phyloP scores from a whole-genome alignment of 2,797 vertebrate species.

The Dermochelys coriacea region DNA sequence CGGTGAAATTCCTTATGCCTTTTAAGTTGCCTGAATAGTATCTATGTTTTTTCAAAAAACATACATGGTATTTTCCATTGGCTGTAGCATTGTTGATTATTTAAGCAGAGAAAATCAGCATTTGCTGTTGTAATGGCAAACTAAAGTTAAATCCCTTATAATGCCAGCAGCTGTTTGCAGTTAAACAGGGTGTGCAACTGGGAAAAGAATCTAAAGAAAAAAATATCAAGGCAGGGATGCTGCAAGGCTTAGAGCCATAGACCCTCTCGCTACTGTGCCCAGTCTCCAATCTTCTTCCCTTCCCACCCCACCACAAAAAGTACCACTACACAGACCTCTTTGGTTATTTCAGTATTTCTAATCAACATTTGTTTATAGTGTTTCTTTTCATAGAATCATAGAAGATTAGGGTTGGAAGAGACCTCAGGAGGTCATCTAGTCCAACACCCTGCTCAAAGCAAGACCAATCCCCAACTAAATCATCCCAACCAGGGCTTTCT shows the following conservation, averaged over 20 bases:
- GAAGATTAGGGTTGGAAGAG: too few relatives aligned
- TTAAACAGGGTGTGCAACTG: neutral
- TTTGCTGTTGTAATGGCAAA: neutral
- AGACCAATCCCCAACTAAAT: too few relatives aligned
- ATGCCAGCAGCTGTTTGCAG: slow-evolving; percentile 15
- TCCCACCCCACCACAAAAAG: neutral
- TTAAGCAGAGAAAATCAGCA: neutral
- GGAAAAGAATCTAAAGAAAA: slow-evolving; percentile 30
- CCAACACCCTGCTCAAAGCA: too few relatives aligned
- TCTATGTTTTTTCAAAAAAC: slow-evolving; percentile 14
- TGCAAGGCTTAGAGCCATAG: neutral
- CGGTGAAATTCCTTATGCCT: neutral
- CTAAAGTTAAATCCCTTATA: slow-evolving; percentile 8
- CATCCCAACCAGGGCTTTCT: too few relatives aligned
- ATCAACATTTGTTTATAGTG: neutral
- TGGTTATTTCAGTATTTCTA: neutral
- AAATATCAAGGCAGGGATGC: slow-evolving; percentile 9
- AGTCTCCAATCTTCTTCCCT: neutral
- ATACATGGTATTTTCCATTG: neutral
- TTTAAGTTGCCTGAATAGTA: neutral
- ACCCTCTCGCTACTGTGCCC: neutral
- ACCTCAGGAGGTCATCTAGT: too few relatives aligned
- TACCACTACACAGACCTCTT: neutral
- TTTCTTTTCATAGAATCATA: neutral
- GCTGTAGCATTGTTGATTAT: neutral